These are phyloP conservation scores for Ciconia maguari DNA, from an alignment of 2,113 vertebrate species.

Conservation along the genomic window DNA sequence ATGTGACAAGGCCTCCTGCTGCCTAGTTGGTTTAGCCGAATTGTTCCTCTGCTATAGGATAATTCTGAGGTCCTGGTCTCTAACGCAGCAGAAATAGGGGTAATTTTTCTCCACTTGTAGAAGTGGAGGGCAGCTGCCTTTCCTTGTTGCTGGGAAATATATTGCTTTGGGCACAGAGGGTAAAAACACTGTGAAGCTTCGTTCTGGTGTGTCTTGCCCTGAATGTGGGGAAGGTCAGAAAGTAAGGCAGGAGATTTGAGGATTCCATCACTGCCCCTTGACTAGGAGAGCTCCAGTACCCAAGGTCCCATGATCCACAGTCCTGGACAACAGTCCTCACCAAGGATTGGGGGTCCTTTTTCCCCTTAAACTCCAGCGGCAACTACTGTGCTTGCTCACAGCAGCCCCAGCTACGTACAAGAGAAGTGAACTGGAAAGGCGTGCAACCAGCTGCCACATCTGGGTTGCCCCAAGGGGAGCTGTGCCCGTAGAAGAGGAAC, in stretches of 20 bases:
- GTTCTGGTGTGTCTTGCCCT: too few relatives aligned
- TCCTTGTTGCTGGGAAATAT: not conserved
- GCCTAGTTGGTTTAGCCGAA: not conserved
- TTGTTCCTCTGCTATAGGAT: not conserved
- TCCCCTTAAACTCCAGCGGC: not conserved
- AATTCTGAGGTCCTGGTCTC: not conserved
- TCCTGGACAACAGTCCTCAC: not conserved
- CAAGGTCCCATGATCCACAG: not conserved
- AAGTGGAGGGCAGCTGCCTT: not conserved
- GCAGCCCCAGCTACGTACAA: not conserved
- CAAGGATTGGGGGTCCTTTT: fast-evolving
- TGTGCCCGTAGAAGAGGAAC: not conserved
- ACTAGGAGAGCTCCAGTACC: not conserved
- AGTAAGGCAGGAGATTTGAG: not conserved
- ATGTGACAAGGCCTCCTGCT: not conserved
- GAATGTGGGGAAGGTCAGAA: not conserved
- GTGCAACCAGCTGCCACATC: not conserved
- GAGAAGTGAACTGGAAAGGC: not conserved
- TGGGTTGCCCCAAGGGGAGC: not conserved
- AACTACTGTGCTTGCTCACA: fast-evolving
- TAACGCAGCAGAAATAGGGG: not conserved
- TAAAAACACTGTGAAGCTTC: not conserved
- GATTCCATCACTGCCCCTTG: not conserved
- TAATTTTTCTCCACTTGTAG: not conserved
- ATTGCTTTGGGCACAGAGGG: not conserved